Evolutionary conservation across 2,797 vertebrate species (phyloP), one percentile per base, ranked within the genome.

Genomic region (Ambastaia sidthimunki): DNA sequence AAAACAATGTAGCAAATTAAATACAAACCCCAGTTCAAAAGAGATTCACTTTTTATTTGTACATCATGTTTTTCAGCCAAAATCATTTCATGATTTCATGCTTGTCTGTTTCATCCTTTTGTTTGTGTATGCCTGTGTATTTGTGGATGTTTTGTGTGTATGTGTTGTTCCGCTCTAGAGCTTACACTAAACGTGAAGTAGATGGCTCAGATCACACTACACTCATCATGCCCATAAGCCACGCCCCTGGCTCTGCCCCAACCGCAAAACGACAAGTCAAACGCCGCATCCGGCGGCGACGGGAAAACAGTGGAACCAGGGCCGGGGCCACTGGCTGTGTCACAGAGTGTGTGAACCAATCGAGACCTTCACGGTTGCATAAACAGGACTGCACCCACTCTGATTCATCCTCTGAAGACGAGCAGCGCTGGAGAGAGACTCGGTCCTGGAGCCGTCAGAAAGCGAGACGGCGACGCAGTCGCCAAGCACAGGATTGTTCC

Each of bases 401-500:
- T 0, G 93, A 95, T 84, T 95, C 96, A 1, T 95, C 93, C 47
- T 91, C 93, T 0, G 91, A 89, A 18, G 95, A 95, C 76, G 94
- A 96, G 3, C 91, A 92, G 88, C 88, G 87, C 0, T 91, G 93
- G 92, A 92, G 91, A 47, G 90, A 95, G 84, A 77, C 91, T 69
- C 91, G 91, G 83, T 95, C 93, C 82, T 97, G 92, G 95, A 95
- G 91, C 12, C 93, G 93, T 78, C 94, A 95, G 88, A 96, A 95
- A 86, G 93, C 93, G 21, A 87, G 90, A 71, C 94, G 93, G 83
- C 92, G 88, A 13, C 90, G 92, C 48, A 87, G 87, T 9, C 91
- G 87, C 7, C 86, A 90, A 59, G 90, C 80, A 82, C 85, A 44
- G 65, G 6, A 15, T 1, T 86, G 80, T 34, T 69, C 68, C 0